phyloP scores from a whole-genome alignment of 1,140 invertebrate genomes.

The Sycophaga agraensis region DNA sequence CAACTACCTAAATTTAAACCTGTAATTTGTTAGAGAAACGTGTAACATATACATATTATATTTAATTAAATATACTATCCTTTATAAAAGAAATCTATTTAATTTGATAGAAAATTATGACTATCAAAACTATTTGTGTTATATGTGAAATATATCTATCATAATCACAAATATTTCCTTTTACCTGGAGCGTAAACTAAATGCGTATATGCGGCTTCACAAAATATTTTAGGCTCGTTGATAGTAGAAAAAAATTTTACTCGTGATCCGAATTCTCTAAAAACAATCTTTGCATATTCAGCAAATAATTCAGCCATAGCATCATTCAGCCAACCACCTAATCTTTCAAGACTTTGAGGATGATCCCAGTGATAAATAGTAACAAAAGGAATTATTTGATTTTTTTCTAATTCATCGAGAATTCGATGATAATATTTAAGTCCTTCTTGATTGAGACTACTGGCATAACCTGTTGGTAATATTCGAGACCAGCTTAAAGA shows the following conservation, averaged over 20 bases:
- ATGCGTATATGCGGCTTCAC: slow-evolving; percentile 44
- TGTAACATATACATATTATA: not conserved
- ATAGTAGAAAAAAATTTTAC: slow-evolving; percentile 56
- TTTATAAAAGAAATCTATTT: not conserved
- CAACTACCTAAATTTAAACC: not conserved
- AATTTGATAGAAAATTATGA: too few relatives aligned
- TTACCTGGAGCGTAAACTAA: slow-evolving; percentile 40
- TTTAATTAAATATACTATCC: not conserved
- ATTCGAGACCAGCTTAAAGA: slow-evolving; percentile 66
- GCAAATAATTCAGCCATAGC: slow-evolving; percentile 60
- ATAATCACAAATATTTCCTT: not conserved
- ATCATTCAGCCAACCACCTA: slow-evolving; percentile 66
- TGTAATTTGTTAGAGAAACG: not conserved
- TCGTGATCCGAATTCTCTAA: slow-evolving; percentile 50
- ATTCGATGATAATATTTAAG: slow-evolving; percentile 63
- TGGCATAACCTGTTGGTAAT: slow-evolving; percentile 61
- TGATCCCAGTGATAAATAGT: slow-evolving; percentile 63
- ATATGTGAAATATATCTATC: too few relatives aligned
- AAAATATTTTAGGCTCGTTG: slow-evolving; percentile 56
- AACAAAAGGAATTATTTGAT: slow-evolving; percentile 57
- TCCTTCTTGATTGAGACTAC: slow-evolving; percentile 57
- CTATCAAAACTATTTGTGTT: too few relatives aligned
- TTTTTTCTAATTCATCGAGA: slow-evolving; percentile 59
- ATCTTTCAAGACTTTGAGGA: slow-evolving; percentile 57
- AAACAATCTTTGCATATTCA: slow-evolving; percentile 59